Evolutionary conservation across 2,888 invertebrate genomes (phyloP).

Genomic region (Lepetodrilus schrolli): DNA sequence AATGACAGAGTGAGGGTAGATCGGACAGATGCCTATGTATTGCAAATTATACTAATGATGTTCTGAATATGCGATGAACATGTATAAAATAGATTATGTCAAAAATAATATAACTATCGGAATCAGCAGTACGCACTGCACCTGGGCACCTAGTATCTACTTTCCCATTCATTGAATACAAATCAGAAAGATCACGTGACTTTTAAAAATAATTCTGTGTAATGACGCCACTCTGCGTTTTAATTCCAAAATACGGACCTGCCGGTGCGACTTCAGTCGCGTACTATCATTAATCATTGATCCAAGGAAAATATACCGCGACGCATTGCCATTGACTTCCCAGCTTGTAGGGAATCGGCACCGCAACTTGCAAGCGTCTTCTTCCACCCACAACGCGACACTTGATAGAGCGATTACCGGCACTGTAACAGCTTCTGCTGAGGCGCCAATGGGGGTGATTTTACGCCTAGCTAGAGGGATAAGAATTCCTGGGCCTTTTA

Average conservation of each 20-base stretch:
- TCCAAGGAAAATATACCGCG: neutral
- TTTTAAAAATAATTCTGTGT: neutral
- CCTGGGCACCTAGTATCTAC: no score
- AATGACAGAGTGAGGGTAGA: no score
- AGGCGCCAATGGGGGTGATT: conserved; percentile 6
- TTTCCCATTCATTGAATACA: neutral
- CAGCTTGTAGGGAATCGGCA: no score
- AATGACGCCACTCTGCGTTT: neutral
- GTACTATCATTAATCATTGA: neutral
- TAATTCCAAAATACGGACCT: neutral
- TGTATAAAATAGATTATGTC: no score
- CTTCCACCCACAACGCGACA: neutral
- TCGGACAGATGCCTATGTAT: no score
- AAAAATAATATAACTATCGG: no score
- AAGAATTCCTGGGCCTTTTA: neutral
- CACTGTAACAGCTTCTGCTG: neutral
- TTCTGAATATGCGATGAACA: no score
- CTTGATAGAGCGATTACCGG: conserved; percentile 1
- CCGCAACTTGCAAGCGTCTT: no score
- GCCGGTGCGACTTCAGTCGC: neutral
- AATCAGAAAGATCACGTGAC: conserved; percentile 12
- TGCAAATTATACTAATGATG: no score
- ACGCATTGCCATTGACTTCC: no score
- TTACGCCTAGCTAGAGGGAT: conserved; percentile 13
- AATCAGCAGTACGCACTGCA: no score